Conservation (phyloP, 2,888 invertebrate species). For the Ectemnius lituratus region DNA sequence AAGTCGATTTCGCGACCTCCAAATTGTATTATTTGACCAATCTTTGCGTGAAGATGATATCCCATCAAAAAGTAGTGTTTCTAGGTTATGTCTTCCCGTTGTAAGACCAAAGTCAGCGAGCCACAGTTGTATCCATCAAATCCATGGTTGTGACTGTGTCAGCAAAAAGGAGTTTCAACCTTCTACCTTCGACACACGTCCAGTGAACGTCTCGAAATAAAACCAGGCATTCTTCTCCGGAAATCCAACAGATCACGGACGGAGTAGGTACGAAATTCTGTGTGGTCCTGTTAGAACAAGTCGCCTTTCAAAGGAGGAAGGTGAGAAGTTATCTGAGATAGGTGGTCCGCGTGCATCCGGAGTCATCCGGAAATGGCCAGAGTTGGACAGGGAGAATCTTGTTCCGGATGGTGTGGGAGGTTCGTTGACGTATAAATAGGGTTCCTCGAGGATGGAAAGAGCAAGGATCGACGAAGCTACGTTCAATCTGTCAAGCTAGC, state of each 20-base stretch:
- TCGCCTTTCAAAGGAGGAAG: slow-evolving; percentile 11
- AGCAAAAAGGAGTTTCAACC: too few relatives aligned
- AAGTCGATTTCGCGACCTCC: too few relatives aligned
- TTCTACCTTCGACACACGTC: too few relatives aligned
- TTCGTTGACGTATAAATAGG: slow-evolving; percentile 49
- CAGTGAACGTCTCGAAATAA: too few relatives aligned
- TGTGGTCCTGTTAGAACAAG: slow-evolving; percentile 5
- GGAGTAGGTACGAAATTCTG: slow-evolving; percentile 18
- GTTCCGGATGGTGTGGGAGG: slow-evolving; percentile 28
- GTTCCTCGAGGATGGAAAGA: slow-evolving; percentile 43
- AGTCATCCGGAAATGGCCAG: not conserved
- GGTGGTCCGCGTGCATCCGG: not conserved
- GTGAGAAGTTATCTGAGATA: slow-evolving; percentile 33
- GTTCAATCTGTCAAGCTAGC: slow-evolving; percentile 58
- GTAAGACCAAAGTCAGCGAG: too few relatives aligned
- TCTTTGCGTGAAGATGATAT: too few relatives aligned
- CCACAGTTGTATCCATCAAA: too few relatives aligned
- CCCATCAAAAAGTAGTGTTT: too few relatives aligned
- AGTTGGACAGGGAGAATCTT: slow-evolving; percentile 29
- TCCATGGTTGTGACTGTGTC: too few relatives aligned
- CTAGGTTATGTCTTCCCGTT: too few relatives aligned
- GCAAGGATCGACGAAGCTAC: slow-evolving; percentile 57
- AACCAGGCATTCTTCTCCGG: slow-evolving; percentile 26
- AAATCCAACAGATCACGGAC: slow-evolving; percentile 2
- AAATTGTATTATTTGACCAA: too few relatives aligned